phyloP scores from a whole-genome alignment of 2,113 vertebrate species.

The Lepisosteus oculatus region DNA sequence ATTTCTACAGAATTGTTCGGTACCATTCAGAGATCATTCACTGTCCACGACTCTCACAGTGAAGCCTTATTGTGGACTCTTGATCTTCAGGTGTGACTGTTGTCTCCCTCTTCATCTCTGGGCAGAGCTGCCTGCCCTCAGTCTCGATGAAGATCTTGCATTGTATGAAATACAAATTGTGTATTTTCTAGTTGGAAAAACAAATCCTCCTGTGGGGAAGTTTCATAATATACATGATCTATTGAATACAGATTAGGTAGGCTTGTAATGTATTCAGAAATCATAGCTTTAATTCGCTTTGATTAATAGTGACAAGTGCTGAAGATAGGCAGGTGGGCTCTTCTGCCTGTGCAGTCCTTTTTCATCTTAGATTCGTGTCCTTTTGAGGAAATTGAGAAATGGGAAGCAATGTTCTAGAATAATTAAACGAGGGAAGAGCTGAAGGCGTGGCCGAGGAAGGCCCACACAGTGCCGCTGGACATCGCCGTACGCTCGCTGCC shows the following conservation, averaged over 20 bases:
- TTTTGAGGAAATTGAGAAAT: neutral
- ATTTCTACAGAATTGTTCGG: too few species aligned
- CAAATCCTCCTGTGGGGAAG: slow-evolving; percentile 37
- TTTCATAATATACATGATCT: slow-evolving; percentile 63
- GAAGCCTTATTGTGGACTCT: too few species aligned
- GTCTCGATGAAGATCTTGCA: too few species aligned
- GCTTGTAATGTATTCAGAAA: slow-evolving; percentile 73
- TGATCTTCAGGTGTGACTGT: too few species aligned
- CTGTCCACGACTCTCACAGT: too few species aligned
- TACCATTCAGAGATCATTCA: too few species aligned
- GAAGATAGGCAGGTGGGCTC: slow-evolving; percentile 48
- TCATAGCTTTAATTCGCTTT: slow-evolving; percentile 71
- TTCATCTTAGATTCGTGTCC: neutral
- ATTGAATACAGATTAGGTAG: slow-evolving; percentile 70
- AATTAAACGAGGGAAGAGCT: too few species aligned
- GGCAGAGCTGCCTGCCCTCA: neutral
- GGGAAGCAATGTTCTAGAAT: neutral
- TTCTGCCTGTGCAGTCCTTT: neutral
- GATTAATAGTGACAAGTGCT: slow-evolving; percentile 66
- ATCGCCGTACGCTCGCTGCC: too few species aligned
- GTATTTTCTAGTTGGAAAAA: slow-evolving; percentile 26
- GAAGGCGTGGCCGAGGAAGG: too few species aligned
- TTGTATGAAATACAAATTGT: neutral
- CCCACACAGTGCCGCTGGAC: too few species aligned
- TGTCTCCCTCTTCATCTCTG: neutral